These are phyloP conservation scores for Paradisaea rubra DNA, from an alignment of 2,113 vertebrate genomes.

Conservation along the genomic window DNA sequence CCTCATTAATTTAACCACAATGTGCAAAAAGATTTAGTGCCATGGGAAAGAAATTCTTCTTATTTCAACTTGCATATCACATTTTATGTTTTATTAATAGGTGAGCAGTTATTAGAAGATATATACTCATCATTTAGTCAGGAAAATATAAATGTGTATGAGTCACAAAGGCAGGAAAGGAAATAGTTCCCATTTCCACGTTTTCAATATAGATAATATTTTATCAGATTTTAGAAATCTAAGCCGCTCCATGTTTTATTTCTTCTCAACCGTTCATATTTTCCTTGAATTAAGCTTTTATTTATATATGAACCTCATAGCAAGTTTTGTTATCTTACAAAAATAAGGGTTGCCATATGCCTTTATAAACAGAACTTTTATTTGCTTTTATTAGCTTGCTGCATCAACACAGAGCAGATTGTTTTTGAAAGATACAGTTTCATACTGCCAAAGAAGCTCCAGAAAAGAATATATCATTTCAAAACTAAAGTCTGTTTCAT, in stretches of 20 bases:
- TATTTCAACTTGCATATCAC: neutral
- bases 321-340: neutral
- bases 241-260: neutral
- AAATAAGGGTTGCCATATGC: neutral
- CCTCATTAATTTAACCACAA: neutral
- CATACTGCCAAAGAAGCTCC: neutral
- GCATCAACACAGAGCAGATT: neutral
- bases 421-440: neutral
- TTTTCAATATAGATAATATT: neutral
- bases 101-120: neutral
- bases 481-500: neutral
- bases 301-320: neutral
- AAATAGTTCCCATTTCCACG: neutral
- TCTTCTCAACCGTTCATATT: neutral
- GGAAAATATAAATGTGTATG: neutral
- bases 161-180: neutral
- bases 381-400: slow-evolving; percentile 49
- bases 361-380: slow-evolving; percentile 31
- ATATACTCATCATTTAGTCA: neutral
- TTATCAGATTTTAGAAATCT: slow-evolving; percentile 1
- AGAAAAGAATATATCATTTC: neutral
- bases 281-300: slow-evolving; percentile 14
- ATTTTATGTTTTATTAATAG: neutral
- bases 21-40: neutral
- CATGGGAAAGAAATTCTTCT: slow-evolving; percentile 6